Base-by-base conservation (phyloP, 2,888 invertebrate genomes). In the Alsophila aescularia region DNA sequence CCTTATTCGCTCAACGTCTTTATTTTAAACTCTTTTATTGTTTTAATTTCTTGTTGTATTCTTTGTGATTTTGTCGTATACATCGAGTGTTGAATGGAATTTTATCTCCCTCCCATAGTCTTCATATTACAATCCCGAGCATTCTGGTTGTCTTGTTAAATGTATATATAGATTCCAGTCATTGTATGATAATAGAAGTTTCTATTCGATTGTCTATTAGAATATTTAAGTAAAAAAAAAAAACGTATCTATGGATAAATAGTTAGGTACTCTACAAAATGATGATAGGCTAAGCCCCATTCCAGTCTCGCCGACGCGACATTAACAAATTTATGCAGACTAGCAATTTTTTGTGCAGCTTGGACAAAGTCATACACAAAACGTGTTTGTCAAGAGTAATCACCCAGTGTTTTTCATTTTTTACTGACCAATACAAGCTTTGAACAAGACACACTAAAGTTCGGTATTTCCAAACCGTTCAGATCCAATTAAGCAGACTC, bases 391-490 rank as follows among this genome's bases (percentile, higher is more conserved):
- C 42, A 31, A 37, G 15, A 8, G 36, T 31, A 36, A 29, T 40
- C 15, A 31, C 0, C 15, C 16, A 7, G 15, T 47, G 2, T 29
- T 47, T 24, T 54, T 34, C 36, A n/a, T 41, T 43, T 54, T 27
- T 39, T 24, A 16, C 27, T 6, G 13, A 10, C 14, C 13, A n/a
- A 52, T 14, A 43, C 43, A 37, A 51, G 48, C 35, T 52, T 16
- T n/a, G 13, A 57, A 53, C 39, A 32, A 42, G 61, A 40, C 55
- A 47, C 35, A 53, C 50, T 31, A 50, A 51, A 60, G 13, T 32
- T 50, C 21, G 69, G 78, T 66, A 67, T 72, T 75, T 64, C 73
- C 75, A 65, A 65, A 40, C 51, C 59, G 48, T 51, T 64, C 63
- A 49, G 57, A 36, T 31, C 58, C 66, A 66, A 72, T 67, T 70